Conservation (phyloP, 2,113 vertebrate genomes). For the Urocynchramus pylzowi region DNA sequence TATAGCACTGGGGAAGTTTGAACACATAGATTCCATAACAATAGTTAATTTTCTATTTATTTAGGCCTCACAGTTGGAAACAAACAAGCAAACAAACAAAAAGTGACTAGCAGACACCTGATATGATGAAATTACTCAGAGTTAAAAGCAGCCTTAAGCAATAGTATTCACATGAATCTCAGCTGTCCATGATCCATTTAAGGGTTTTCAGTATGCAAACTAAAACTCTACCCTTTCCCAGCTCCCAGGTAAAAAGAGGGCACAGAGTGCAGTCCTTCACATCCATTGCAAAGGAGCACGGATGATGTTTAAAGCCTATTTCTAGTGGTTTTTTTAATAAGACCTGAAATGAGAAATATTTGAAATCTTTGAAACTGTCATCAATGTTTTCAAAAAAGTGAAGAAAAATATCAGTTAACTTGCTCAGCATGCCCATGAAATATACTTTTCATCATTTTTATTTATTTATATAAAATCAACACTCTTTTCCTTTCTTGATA, state of each 20-base stretch:
- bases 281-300: background rate
- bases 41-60: background rate
- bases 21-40: background rate
- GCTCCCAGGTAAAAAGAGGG: background rate
- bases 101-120: background rate
- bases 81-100: background rate
- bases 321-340: background rate
- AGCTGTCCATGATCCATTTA: background rate
- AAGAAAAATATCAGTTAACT: background rate
- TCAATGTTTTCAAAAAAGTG: background rate
- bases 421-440: background rate
- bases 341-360: background rate
- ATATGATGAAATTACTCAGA: background rate
- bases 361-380: background rate
- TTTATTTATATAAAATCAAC: constrained; percentile 33
- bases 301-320: background rate
- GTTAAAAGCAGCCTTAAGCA: background rate
- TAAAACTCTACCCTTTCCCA: background rate
- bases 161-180: background rate
- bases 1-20: background rate
- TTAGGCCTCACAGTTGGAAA: background rate
- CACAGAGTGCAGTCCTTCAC: background rate
- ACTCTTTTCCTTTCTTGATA: background rate
- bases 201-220: background rate
- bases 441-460: background rate